These are phyloP conservation scores for Proctacanthus coquilletti DNA, from an alignment of 1,140 invertebrate species.

Conservation along the genomic window DNA sequence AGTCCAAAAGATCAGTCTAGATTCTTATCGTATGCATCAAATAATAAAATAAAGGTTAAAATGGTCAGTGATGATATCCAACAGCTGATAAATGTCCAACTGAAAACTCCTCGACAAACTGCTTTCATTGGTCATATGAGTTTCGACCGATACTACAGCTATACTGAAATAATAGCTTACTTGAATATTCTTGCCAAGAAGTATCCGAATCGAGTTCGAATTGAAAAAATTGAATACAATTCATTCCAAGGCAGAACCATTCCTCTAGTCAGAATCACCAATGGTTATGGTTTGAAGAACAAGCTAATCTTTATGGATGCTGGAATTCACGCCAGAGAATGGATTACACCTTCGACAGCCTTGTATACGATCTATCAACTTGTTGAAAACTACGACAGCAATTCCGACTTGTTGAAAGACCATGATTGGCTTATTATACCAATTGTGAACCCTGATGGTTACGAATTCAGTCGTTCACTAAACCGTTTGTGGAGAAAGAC, in stretches of 20 bases:
- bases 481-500: slow-evolving; percentile 46
- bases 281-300: slow-evolving; percentile 22
- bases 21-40: slow-evolving; percentile 10
- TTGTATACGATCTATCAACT: slow-evolving; percentile 45
- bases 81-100: too few species aligned
- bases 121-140: neutral
- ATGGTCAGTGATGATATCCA: slow-evolving; percentile 15
- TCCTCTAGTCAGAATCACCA: slow-evolving; percentile 32
- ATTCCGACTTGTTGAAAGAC: slow-evolving; percentile 31
- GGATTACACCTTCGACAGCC: slow-evolving; percentile 49
- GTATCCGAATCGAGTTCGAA: slow-evolving; percentile 30
- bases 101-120: too few species aligned
- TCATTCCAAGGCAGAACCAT: slow-evolving; percentile 38
- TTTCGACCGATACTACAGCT: neutral
- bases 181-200: slow-evolving; percentile 18
- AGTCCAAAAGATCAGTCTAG: slow-evolving; percentile 11
- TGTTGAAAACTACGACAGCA: slow-evolving; percentile 32
- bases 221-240: slow-evolving; percentile 36
- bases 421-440: slow-evolving; percentile 51
- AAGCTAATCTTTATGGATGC: slow-evolving; percentile 38
- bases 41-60: slow-evolving; percentile 6
- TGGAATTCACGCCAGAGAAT: slow-evolving; percentile 48
- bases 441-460: slow-evolving; percentile 44
- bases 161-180: neutral
- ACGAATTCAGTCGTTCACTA: slow-evolving; percentile 30